Percentiles rank a stretch among this genome's conserved stretches.
These are phyloP conservation scores for Thymelicus lineola DNA, from an alignment of 2,888 invertebrate species.

Conservation along the genomic window DNA sequence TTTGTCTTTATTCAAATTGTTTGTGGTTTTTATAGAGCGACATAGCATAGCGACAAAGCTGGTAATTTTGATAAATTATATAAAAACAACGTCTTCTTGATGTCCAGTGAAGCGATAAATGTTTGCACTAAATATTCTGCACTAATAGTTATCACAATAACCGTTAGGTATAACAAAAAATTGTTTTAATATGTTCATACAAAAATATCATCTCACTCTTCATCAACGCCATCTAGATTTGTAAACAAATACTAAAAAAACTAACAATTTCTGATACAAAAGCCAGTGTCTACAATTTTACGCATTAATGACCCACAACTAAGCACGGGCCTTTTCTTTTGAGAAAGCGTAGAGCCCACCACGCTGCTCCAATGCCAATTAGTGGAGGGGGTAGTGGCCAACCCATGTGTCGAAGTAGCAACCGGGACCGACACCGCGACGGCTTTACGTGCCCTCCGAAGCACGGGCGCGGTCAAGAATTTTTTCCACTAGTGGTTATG, in stretches of 20 bases:
- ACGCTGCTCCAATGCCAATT: too few relatives aligned
- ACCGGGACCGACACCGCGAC: too few relatives aligned
- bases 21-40: background rate
- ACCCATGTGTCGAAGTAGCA: too few relatives aligned
- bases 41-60: background rate
- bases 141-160: constrained; percentile 2
- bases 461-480: too few relatives aligned
- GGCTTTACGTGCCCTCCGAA: too few relatives aligned
- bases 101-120: background rate
- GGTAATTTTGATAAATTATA: background rate
- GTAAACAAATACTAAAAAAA: background rate
- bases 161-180: background rate
- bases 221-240: background rate
- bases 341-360: too few relatives aligned
- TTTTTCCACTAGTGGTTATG: too few relatives aligned
- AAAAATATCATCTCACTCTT: background rate
- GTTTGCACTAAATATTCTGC: constrained; percentile 1
- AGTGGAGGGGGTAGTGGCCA: too few relatives aligned
- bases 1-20: background rate
- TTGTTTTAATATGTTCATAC: background rate
- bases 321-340: too few relatives aligned
- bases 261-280: too few relatives aligned
- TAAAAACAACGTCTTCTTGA: background rate
- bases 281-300: too few relatives aligned
- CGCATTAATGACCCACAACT: too few relatives aligned